Evolutionary conservation across 1,140 invertebrate species (phyloP).

Genomic region (Scaptodrosophila lebanonensis): DNA sequence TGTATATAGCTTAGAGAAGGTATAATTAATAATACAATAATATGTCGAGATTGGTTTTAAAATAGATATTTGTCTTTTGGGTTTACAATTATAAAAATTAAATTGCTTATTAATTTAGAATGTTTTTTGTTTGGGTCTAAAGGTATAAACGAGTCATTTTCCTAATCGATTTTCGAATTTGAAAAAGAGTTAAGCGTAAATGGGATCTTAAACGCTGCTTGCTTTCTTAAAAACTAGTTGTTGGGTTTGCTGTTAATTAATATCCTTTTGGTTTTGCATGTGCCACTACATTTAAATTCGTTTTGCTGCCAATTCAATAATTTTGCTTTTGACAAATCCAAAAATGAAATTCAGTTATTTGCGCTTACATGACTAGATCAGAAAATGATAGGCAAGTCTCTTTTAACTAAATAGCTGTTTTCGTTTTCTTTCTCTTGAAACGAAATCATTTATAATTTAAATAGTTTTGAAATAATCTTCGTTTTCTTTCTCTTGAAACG

Average conservation of each 20-base stretch:
- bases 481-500: no score
- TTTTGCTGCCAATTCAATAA: constrained; percentile 45
- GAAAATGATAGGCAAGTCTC: constrained; percentile 4
- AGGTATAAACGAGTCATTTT: background rate
- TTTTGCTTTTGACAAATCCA: constrained; percentile 36
- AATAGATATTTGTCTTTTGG: constrained; percentile 11
- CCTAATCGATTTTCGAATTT: background rate
- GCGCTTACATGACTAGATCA: constrained; percentile 13
- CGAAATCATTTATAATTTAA: constrained; percentile 27
- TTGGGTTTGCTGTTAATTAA: constrained; percentile 11
- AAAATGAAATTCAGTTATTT: constrained; percentile 28
- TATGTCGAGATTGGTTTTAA: constrained; percentile 21
- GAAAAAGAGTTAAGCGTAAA: constrained; percentile 43
- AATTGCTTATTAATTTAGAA: constrained; percentile 76
- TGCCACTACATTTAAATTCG: constrained; percentile 71
- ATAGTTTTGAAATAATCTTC: no score
- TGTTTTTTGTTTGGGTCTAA: constrained; percentile 23
- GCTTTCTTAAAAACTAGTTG: constrained; percentile 20
- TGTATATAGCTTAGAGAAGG: no score
- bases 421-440: background rate
- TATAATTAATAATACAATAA: constrained; percentile 39
- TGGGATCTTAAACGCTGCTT: constrained; percentile 34
- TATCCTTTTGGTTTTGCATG: constrained; percentile 21
- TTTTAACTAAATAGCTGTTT: constrained; percentile 8
- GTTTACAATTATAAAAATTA: constrained; percentile 57